Evolutionary conservation across 2,113 vertebrate genomes (phyloP), one percentile per base, ranked within the genome.

Genomic region (Melospiza melodia): DNA sequence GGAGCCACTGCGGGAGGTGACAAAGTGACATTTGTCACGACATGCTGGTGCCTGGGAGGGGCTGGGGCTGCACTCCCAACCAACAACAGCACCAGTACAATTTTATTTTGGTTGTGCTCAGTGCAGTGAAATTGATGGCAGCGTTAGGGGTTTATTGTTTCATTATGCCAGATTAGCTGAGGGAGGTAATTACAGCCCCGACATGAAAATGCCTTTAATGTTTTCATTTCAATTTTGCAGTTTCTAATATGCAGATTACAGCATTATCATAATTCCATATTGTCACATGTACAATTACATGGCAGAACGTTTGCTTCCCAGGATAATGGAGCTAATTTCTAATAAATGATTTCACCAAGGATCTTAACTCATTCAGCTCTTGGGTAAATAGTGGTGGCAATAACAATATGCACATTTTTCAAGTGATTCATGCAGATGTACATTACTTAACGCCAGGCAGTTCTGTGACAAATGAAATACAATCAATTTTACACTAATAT

Each of bases 31-130:
- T 97, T 96, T 97, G 97, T 95, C 95, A 93, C 67, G 79, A 93
- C 84, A 92, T 81, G 92, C 89, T 93, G 96, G 84, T 68, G 71
- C n/a, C 43, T 90, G 69, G 81, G 92, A 96, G 75, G 63, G 55
- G 39, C 89, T 37, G 73, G 75, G n/a, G 96, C 86, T 89, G 96
- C 88, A 91, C 85, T 97, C 90, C 82, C 89, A 96, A 95, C 97
- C 95, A 92, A 89, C 58, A 96, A 95, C 76, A 97, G 95, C 97
- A 97, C 94, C 92, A 95, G 92, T 92, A 97, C 93, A 91, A 93
- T 98, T 98, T 97, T 96, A 98, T 97, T 97, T 97, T 95, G 94
- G 97, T 92, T 98, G 95, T 98, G 95, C 97, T 97, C 98, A 97
- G 89, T 12, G 95, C 9, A 65, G 89, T 76, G 91, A 93, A 97